Base-by-base conservation (phyloP, 2,113 vertebrate species). In the Salvelinus sp. region DNA sequence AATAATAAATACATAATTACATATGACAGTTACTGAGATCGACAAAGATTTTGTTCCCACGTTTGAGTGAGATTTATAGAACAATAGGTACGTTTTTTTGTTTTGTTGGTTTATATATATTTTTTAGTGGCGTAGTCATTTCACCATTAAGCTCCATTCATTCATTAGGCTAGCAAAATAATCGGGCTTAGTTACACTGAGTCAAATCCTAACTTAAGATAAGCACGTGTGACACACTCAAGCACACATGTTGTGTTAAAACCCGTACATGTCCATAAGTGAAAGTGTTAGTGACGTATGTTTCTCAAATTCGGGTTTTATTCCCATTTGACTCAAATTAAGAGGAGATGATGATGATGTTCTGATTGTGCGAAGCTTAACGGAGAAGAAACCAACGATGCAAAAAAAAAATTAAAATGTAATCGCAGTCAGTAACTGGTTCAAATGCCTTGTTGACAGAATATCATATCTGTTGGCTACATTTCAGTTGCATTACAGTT, bases 331-430 rank as follows among this genome's bases (percentile, higher is more conserved):
- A 63, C 20, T n/a, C 20, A 2, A 10, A 44, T 63, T 25, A 3
- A 9, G 60, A 63, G 60, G 16, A 22, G 7, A 25, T n/a, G 7
- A 12, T 38, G 33, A 1, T n/a, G 7, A 12, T 38, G 33, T 0
- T 38, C 30, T 1, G 30, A 38, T 33, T 16, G 72, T 30, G 33
- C 5, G 6, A 38, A 33, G 30, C 30, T 33, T 33, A 33, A 33
- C 57, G 12, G 68, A 74, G 63, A 50, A 62, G 70, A 63, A 63
- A 85, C 69, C 79, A 81, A 74, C 85, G 81, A 83, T 65, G 73
- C 33, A 20, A 73, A 6, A 6, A 33, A 38, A 38, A 9, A 38
- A 2, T 33, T 2, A 14, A 71, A 54, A 66, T 72, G 48, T 74
- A 77, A 79, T 67, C 20, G 60, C 27, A 54, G 66, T 73, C 10